Evolutionary conservation across 2,888 invertebrate genomes (phyloP).

Genomic region (Sepioteuthis lessoniana): DNA sequence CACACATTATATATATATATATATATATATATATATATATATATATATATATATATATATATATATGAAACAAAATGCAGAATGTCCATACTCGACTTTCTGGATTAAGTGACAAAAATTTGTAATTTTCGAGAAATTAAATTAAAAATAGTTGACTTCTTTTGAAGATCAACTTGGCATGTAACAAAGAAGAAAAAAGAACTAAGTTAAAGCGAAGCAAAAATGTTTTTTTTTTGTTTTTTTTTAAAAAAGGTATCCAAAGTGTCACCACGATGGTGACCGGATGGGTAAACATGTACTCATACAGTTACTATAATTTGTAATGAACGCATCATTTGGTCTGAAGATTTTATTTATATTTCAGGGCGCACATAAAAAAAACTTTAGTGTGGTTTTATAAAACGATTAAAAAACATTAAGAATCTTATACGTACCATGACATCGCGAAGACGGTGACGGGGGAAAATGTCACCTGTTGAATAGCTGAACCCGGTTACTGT

Average conservation of each 20-base stretch:
- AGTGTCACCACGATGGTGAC: not conserved
- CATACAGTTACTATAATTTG: not conserved
- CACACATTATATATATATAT: no score
- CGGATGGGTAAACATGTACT: not conserved
- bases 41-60: no score
- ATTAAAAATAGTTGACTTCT: no score
- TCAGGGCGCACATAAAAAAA: not conserved
- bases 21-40: no score
- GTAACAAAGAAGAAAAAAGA: not conserved
- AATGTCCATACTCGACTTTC: no score
- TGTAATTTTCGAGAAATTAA: no score
- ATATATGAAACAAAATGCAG: no score
- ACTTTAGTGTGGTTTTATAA: not conserved
- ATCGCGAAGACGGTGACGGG: slow-evolving; percentile 14
- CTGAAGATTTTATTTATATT: not conserved
- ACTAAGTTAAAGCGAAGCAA: not conserved
- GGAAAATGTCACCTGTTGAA: slow-evolving; percentile 10
- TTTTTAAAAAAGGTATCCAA: not conserved
- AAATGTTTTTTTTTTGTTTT: no score
- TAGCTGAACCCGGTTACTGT: not conserved
- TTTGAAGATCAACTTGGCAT: no score
- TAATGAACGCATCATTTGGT: not conserved
- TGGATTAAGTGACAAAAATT: no score
- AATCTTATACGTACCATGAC: slow-evolving; percentile 20
- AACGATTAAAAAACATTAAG: not conserved